These are phyloP conservation scores for Nansenia antarctica DNA, from an alignment of 2,113 vertebrate species.

Conservation along the genomic window DNA sequence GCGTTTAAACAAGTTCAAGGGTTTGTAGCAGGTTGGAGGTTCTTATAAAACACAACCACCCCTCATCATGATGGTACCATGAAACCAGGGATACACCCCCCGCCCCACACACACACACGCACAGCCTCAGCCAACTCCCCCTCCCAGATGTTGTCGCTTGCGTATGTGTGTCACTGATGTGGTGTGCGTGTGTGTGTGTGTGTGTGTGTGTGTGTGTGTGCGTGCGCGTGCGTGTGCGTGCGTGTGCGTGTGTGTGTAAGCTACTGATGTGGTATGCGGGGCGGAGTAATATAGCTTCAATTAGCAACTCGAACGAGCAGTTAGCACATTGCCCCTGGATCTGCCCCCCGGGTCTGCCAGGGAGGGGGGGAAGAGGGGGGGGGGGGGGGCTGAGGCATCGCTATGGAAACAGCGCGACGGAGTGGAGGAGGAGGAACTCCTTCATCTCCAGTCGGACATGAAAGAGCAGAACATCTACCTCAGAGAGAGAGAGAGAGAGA, in stretches of 20 bases:
- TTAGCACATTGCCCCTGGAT: slow-evolving; percentile 40
- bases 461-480: background rate
- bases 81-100: no score
- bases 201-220: slow-evolving; percentile 13
- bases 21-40: no score
- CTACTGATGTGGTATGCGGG: slow-evolving; percentile 3
- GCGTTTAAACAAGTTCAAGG: no score
- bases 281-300: slow-evolving; percentile 15
- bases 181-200: slow-evolving; percentile 2
- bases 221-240: background rate
- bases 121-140: no score
- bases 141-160: slow-evolving; percentile 49
- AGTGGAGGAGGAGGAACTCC: background rate
- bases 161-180: slow-evolving; percentile 5
- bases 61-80: no score
- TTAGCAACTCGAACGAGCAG: slow-evolving; percentile 26
- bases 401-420: background rate
- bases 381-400: background rate
- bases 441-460: background rate
- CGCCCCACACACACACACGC: no score
- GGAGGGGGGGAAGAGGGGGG: background rate
- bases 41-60: no score
- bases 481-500: background rate
- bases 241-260: slow-evolving; percentile 5
- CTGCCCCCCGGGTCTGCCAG: no score